Evolutionary conservation across 30 jellyfish, hydroid and myxozoan species (phyloP).

Genomic region (Cassiopea xamachana): DNA sequence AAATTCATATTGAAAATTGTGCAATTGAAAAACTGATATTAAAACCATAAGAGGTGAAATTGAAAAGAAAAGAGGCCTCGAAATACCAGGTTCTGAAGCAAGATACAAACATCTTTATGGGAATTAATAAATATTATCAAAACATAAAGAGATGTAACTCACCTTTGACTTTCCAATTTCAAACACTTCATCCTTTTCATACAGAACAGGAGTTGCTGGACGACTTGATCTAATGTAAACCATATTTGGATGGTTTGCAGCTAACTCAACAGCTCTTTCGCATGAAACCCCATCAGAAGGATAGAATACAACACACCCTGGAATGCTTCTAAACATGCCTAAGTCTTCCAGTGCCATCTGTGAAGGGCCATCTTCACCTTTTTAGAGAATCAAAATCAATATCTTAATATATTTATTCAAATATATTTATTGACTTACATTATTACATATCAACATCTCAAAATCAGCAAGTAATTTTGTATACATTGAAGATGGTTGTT

Average conservation of each 20-base stretch:
- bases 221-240: constrained; percentile 92
- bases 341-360: constrained; percentile 99
- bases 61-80: too few species aligned
- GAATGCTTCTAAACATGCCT: constrained; percentile 94
- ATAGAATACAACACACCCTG: constrained; percentile 90
- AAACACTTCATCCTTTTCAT: constrained; percentile 76
- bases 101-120: too few species aligned
- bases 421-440: too few species aligned
- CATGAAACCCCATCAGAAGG: constrained; percentile 99
- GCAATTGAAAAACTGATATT: too few species aligned
- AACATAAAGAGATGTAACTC: not conserved
- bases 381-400: not conserved
- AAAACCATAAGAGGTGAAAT: too few species aligned
- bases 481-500: not conserved
- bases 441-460: not conserved
- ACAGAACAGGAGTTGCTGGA: constrained; percentile 86
- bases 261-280: constrained; percentile 98
- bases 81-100: too few species aligned
- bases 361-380: constrained; percentile 99
- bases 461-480: not conserved
- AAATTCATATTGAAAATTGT: too few species aligned
- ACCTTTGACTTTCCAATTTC: constrained; percentile 95
- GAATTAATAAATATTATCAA: not conserved
- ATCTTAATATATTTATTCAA: too few species aligned
- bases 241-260: constrained; percentile 90